phyloP scores from a whole-genome alignment of 2,888 invertebrate genomes.

The Lasioglossum malachurum region DNA sequence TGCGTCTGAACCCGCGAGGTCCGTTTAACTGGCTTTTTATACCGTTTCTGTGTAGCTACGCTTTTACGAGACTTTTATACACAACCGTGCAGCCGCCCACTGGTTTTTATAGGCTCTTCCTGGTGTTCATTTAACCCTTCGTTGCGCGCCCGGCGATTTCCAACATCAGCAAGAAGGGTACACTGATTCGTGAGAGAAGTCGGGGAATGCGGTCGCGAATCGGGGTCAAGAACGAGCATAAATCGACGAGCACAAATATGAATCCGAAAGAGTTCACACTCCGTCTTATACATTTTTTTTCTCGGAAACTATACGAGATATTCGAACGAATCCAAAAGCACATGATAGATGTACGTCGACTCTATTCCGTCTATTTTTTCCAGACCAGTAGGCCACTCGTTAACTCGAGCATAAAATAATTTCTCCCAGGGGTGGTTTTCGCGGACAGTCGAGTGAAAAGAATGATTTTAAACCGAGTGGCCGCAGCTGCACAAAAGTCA shows the following conservation, averaged over 20 bases:
- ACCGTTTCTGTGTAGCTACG: neutral
- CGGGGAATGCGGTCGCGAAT: neutral
- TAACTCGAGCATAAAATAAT: neutral
- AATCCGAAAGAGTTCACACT: neutral
- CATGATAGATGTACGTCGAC: no score
- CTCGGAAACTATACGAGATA: neutral
- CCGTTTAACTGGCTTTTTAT: slow-evolving; percentile 14
- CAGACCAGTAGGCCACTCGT: neutral
- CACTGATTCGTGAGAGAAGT: neutral
- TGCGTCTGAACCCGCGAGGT: slow-evolving; percentile 1
- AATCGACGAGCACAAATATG: neutral
- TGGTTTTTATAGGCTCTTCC: slow-evolving; percentile 18
- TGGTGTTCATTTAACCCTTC: slow-evolving; percentile 37
- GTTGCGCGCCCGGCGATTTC: slow-evolving; percentile 34
- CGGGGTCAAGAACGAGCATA: neutral
- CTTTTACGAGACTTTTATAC: slow-evolving; percentile 45
- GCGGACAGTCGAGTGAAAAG: neutral
- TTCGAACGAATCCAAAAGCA: no score
- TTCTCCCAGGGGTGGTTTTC: neutral
- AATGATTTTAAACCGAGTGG: neutral
- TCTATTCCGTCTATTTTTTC: no score
- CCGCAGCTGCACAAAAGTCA: neutral
- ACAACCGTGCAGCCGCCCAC: neutral
- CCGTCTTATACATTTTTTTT: neutral
- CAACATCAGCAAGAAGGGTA: neutral